A percentile compares a stretch with the other conserved stretches of the same genome.
These are phyloP conservation scores for Tringa solitaria DNA, from an alignment of 2,113 vertebrate species.

Conservation along the genomic window DNA sequence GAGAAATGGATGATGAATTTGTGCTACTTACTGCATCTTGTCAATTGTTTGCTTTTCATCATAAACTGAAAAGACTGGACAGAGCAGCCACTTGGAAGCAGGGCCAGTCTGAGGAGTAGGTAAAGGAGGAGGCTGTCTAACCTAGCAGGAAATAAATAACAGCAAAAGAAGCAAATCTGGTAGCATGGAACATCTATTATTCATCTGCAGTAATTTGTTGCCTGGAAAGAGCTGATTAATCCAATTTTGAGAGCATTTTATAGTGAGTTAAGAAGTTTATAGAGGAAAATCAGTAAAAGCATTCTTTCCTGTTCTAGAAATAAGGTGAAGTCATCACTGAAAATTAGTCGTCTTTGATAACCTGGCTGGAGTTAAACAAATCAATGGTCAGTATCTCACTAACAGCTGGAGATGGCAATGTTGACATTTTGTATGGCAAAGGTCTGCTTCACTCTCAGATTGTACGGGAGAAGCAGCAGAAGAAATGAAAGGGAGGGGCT, in stretches of 20 bases:
- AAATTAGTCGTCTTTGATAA: neutral
- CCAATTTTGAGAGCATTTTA: neutral
- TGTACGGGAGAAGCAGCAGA: neutral
- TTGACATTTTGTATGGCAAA: neutral
- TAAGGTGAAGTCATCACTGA: neutral
- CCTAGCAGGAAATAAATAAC: neutral
- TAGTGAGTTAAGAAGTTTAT: neutral
- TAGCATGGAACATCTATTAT: neutral
- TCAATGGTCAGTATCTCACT: neutral
- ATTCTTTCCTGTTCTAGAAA: neutral
- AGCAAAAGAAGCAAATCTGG: neutral
- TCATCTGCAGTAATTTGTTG: neutral
- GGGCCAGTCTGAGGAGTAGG: neutral
- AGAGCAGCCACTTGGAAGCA: neutral
- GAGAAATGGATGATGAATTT: neutral
- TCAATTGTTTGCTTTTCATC: neutral
- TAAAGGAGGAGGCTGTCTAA: neutral
- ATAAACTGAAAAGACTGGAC: neutral
- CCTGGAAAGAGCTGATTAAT: constrained; percentile 7
- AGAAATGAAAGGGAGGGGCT: neutral
- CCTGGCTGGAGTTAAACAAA: neutral
- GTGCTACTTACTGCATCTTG: neutral
- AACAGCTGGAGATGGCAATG: neutral
- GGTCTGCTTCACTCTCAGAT: neutral
- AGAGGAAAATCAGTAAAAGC: neutral